Evolutionary conservation across 2,888 invertebrate genomes (phyloP), one percentile per base, ranked within the genome.

Genomic region (Troides aeacus): DNA sequence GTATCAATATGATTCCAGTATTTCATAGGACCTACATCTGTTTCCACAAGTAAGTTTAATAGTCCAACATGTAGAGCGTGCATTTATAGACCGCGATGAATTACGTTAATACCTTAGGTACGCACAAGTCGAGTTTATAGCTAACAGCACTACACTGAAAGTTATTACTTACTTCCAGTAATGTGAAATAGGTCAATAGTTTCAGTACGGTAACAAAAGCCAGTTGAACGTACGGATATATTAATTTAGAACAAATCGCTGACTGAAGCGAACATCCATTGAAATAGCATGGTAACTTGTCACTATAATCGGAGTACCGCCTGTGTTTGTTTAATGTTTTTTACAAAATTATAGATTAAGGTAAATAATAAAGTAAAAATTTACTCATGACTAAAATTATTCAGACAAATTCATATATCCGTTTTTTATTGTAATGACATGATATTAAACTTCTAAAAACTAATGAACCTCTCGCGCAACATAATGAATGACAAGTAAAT

Each of bases 131-230:
- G 81, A 81, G 87, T 90, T 91, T 88, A 91, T 86, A 82, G 81
- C 82, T 77, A 81, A 84, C 85, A 86, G 83, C 87, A 80, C 81
- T 88, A 88, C 87, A 85, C 89, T 89, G 90, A 91, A 91, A 90
- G 89, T 92, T 90, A 92, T 90, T 86, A 86, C 90, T 89, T 89
- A 88, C 87, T 90, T 90, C 91, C 90, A 92, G 92, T 87, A 89
- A 90, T 84, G 86, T 85, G 84, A 92, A 90, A 90, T 92, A 90
- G 92, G 92, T 92, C 92, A 92, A 92, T 92, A 91, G 91, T 90
- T 92, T 90, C 92, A 92, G 90, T 85, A 80, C 88, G 84, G 89
- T 87, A 90, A 92, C 92, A 91, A 91, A 88, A 90, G 88, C 88
- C 80, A 87, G 89, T 87, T 84, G 84, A 89, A 90, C 84, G 87